Conservation (phyloP, 1,140 invertebrate species). For the Hydropsyche tenuis region DNA sequence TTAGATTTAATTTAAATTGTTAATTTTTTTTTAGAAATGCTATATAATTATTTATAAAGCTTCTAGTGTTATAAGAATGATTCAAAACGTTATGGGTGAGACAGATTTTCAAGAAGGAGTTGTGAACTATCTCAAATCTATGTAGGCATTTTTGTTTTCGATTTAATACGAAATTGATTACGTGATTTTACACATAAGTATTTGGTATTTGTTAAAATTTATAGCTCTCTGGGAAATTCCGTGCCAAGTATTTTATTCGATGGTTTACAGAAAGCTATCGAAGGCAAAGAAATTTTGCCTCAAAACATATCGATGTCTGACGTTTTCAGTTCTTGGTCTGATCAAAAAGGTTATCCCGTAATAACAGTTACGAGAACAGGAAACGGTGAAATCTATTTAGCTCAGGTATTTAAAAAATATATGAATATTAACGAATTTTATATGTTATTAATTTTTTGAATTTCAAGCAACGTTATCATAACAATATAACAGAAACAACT, state of each 20-base stretch:
- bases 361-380: conserved; percentile 63
- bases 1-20: neutral
- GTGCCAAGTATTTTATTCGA: conserved; percentile 29
- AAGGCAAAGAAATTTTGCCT: neutral
- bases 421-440: neutral
- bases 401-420: conserved; percentile 58
- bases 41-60: conserved; percentile 55
- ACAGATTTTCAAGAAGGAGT: conserved; percentile 59
- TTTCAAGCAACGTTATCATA: conserved; percentile 15
- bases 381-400: conserved; percentile 52
- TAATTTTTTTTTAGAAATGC: no score
- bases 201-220: neutral
- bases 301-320: conserved; percentile 47
- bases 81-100: conserved; percentile 61
- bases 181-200: no score
- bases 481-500: neutral
- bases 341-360: conserved; percentile 71
- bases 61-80: conserved; percentile 65
- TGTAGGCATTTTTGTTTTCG: conserved; percentile 54
- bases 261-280: conserved; percentile 10
- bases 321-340: conserved; percentile 72
- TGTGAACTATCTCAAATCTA: conserved; percentile 53
- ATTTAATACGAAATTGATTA: neutral
- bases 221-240: neutral
- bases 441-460: neutral